These are phyloP conservation scores for Ephydatia muelleri DNA, from an alignment of 37 sponge, comb jelly and placozoan species.

Conservation along the genomic window DNA sequence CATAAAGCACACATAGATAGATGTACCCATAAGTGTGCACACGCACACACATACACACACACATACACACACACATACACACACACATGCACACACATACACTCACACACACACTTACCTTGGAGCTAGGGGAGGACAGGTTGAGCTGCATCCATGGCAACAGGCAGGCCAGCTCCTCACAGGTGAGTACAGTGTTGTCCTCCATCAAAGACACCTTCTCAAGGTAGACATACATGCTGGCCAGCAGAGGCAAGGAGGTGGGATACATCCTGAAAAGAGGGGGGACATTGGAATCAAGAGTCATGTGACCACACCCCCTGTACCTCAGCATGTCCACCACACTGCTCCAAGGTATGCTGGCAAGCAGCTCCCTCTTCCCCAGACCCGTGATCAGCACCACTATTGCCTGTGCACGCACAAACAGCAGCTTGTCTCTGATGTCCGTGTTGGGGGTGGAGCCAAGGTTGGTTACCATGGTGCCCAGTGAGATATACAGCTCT, in stretches of 20 bases:
- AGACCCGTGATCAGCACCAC: neutral
- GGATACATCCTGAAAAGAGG: neutral
- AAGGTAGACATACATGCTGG: neutral
- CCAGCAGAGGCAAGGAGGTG: constrained; percentile 14
- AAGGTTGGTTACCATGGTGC: neutral
- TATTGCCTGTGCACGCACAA: neutral
- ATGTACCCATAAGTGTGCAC: too few species aligned
- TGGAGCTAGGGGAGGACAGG: constrained; percentile 49
- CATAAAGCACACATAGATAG: too few species aligned
- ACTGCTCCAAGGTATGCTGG: neutral
- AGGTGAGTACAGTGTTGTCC: constrained; percentile 6
- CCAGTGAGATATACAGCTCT: neutral
- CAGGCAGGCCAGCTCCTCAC: constrained; percentile 21
- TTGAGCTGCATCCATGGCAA: constrained; percentile 39
- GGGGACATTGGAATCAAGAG: neutral
- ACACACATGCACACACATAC: too few species aligned
- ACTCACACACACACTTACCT: constrained; percentile 4
- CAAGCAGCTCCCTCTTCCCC: neutral
- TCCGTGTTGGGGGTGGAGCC: neutral
- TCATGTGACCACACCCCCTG: neutral
- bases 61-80: too few species aligned
- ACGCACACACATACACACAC: too few species aligned
- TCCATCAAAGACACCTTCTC: neutral
- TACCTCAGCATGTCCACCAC: neutral
- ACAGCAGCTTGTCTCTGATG: neutral